Conservation (phyloP, 2,888 invertebrate species). For the Lasius fuliginosus region DNA sequence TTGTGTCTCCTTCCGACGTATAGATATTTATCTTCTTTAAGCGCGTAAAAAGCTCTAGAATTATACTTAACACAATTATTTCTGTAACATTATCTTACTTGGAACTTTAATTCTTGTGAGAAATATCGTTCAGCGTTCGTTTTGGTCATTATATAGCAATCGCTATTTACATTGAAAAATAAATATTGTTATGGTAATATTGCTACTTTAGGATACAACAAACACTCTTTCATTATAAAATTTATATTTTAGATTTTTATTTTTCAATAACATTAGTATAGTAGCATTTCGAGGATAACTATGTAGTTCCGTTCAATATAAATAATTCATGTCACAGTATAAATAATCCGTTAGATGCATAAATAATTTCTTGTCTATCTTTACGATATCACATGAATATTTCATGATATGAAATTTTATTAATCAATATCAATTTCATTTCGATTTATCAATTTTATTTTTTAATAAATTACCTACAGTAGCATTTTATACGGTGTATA, state of each 20-base stretch:
- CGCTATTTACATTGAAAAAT: background rate
- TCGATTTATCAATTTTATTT: constrained; percentile 6
- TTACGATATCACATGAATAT: background rate
- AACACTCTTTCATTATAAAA: constrained; percentile 60
- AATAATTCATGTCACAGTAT: constrained; percentile 59
- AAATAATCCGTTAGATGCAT: constrained; percentile 36
- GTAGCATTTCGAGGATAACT: constrained; percentile 67
- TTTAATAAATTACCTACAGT: background rate
- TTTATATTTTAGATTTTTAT: constrained; percentile 65
- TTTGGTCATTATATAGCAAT: background rate
- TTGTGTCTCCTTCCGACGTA: background rate
- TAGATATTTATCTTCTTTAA: background rate
- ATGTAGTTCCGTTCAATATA: constrained; percentile 58
- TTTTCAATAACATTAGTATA: constrained; percentile 42
- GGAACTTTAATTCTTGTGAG: background rate
- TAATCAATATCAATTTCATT: constrained; percentile 26
- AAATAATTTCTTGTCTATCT: constrained; percentile 33
- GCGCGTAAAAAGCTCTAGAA: background rate
- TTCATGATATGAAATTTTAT: constrained; percentile 38
- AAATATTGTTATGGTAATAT: constrained; percentile 2
- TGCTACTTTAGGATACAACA: constrained; percentile 47
- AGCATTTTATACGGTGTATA: background rate
- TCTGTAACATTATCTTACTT: background rate
- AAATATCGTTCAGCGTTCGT: background rate
- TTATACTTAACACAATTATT: background rate